Evolutionary conservation across 2,797 vertebrate species (phyloP).

Genomic region (Poecilia velifera): DNA sequence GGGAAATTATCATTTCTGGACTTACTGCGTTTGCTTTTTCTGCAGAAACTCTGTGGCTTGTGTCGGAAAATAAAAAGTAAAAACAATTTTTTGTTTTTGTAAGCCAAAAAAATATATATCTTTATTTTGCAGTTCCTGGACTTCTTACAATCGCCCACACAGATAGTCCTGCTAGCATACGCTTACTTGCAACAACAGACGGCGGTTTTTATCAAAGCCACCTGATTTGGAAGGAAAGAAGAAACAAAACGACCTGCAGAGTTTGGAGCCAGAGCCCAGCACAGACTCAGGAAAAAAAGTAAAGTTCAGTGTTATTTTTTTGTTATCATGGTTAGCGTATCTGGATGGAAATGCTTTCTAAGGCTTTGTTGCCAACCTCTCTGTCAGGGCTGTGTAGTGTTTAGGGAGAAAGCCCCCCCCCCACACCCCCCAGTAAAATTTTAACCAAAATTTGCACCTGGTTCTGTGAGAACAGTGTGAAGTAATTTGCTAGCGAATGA

Average conservation of each 20-base stretch:
- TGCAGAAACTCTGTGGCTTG: not conserved
- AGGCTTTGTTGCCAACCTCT: conserved; percentile 28
- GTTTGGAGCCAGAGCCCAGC: conserved; percentile 12
- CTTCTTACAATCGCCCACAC: not conserved
- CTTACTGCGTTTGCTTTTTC: not conserved
- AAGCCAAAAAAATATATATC: not conserved
- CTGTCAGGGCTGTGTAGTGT: conserved; percentile 41
- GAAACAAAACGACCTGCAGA: conserved; percentile 10
- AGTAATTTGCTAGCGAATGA: conserved; percentile 26
- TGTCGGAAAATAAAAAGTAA: not conserved
- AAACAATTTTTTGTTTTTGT: not conserved
- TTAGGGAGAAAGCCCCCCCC: conserved; percentile 20
- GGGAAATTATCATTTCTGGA: not conserved
- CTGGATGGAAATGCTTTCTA: conserved; percentile 29
- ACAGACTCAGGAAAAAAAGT: not conserved
- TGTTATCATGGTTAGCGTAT: conserved; percentile 33
- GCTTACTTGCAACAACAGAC: conserved; percentile 1
- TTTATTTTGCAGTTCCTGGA: not conserved
- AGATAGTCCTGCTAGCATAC: not conserved
- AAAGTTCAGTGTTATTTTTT: not conserved
- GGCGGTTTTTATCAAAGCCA: not conserved
- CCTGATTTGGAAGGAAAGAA: not conserved
- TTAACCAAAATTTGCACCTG: conserved; percentile 2
- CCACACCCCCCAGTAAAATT: not conserved
- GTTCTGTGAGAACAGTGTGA: conserved; percentile 24